Conservation (phyloP, 1,140 invertebrate species). For the Pseudomyrmex cubaensis region DNA sequence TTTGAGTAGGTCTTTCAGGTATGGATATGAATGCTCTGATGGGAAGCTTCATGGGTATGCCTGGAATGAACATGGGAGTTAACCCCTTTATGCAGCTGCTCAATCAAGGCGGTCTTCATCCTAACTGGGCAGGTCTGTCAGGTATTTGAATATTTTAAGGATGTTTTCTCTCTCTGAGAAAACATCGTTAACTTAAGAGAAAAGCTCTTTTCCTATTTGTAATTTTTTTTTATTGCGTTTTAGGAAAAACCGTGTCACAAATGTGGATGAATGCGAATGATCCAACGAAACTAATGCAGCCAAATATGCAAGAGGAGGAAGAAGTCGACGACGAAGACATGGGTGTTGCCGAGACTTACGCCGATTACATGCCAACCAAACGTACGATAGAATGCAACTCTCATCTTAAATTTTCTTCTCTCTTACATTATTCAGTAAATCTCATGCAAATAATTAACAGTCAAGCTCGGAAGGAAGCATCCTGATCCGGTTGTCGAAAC, state of each 20-base stretch:
- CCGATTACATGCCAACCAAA: conserved; percentile 99
- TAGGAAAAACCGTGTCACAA: conserved; percentile 85
- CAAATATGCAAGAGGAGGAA: conserved; percentile 88
- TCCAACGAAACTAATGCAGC: conserved; percentile 82
- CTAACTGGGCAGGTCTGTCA: conserved; percentile 80
- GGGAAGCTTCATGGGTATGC: conserved; percentile 82
- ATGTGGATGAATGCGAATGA: conserved; percentile 86
- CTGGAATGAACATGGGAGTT: conserved; percentile 82
- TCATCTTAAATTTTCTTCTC: conserved; percentile 3
- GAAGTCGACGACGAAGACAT: conserved; percentile 98
- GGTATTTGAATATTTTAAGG: conserved; percentile 69
- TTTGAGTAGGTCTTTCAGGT: conserved; percentile 55
- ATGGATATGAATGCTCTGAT: conserved; percentile 83
- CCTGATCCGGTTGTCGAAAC: conserved; percentile 99
- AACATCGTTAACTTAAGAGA: too few species aligned
- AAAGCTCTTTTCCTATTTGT: too few species aligned
- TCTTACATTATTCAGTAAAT: neutral
- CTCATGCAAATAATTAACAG: conserved; percentile 83
- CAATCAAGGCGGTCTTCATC: conserved; percentile 82
- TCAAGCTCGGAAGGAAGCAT: conserved; percentile 97
- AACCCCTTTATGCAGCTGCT: conserved; percentile 84
- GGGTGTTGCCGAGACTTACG: conserved; percentile 98
- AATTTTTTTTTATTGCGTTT: conserved; percentile 13
- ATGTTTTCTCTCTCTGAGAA: too few species aligned
- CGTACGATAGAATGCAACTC: conserved; percentile 85